These are phyloP conservation scores for Drosophila takahashii DNA, from an alignment of 1,140 invertebrate genomes.

Conservation along the genomic window DNA sequence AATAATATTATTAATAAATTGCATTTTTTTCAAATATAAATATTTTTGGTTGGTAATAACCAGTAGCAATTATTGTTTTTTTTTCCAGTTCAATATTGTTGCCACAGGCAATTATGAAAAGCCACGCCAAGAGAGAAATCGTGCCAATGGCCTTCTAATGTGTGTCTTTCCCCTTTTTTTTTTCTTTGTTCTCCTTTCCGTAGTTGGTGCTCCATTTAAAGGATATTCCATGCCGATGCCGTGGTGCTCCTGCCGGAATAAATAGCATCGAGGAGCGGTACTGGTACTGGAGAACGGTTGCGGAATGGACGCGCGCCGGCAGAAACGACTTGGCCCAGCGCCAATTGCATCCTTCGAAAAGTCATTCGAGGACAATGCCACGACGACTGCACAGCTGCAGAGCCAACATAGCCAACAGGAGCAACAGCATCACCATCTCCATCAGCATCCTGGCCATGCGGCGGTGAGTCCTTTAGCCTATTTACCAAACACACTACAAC, in stretches of 20 bases:
- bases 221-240: slow-evolving; percentile 41
- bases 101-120: slow-evolving; percentile 64
- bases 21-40: background rate
- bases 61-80: background rate
- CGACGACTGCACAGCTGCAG: slow-evolving; percentile 55
- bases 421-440: slow-evolving; percentile 34
- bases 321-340: slow-evolving; percentile 93
- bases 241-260: slow-evolving; percentile 35
- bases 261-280: slow-evolving; percentile 25
- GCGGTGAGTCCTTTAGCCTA: slow-evolving; percentile 51
- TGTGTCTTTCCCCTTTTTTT: slow-evolving; percentile 14
- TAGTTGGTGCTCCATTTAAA: slow-evolving; percentile 20
- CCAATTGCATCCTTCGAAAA: slow-evolving; percentile 97
- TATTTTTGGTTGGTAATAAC: background rate
- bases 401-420: slow-evolving; percentile 29
- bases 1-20: no score
- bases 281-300: slow-evolving; percentile 17
- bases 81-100: slow-evolving; percentile 47
- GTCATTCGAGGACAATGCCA: slow-evolving; percentile 91
- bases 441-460: slow-evolving; percentile 21
- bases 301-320: slow-evolving; percentile 84
- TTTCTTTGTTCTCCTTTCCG: background rate
- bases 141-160: slow-evolving; percentile 65
- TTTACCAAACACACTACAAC: slow-evolving; percentile 11
- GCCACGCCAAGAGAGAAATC: slow-evolving; percentile 51